Evolutionary conservation across 2,888 invertebrate species (phyloP).

Genomic region (Spodoptera littoralis): DNA sequence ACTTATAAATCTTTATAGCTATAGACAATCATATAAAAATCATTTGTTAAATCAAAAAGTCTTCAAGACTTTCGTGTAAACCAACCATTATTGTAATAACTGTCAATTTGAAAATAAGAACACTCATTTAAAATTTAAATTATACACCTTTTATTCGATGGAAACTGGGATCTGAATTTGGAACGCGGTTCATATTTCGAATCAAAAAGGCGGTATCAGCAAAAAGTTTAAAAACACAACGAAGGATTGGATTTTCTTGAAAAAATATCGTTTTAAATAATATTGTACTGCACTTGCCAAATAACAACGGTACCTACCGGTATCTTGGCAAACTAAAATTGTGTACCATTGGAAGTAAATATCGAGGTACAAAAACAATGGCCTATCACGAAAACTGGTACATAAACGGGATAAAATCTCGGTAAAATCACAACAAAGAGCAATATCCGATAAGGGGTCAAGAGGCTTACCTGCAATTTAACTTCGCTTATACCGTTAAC

Average conservation of each 20-base stretch:
- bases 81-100: conserved; percentile 10
- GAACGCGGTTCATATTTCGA: conserved; percentile 12
- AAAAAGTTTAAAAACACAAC: background rate
- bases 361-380: conserved; percentile 39
- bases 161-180: conserved; percentile 19
- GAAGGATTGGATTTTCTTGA: no score
- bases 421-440: conserved; percentile 35
- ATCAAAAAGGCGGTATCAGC: background rate
- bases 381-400: conserved; percentile 30
- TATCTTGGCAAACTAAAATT: no score
- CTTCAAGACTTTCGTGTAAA: background rate
- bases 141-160: conserved; percentile 6
- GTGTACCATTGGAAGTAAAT: background rate
- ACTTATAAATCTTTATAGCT: no score
- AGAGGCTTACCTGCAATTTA: conserved; percentile 51
- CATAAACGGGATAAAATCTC: conserved; percentile 28
- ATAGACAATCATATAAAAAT: no score
- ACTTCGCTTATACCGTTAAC: conserved; percentile 60
- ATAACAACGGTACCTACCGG: no score
- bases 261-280: no score
- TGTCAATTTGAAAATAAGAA: conserved; percentile 21
- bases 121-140: conserved; percentile 29
- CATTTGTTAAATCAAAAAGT: background rate
- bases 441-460: conserved; percentile 53
- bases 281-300: no score